Evolutionary conservation across 1,140 invertebrate genomes (phyloP), one percentile per base, ranked within the genome.

Genomic region (Aphis gossypii): DNA sequence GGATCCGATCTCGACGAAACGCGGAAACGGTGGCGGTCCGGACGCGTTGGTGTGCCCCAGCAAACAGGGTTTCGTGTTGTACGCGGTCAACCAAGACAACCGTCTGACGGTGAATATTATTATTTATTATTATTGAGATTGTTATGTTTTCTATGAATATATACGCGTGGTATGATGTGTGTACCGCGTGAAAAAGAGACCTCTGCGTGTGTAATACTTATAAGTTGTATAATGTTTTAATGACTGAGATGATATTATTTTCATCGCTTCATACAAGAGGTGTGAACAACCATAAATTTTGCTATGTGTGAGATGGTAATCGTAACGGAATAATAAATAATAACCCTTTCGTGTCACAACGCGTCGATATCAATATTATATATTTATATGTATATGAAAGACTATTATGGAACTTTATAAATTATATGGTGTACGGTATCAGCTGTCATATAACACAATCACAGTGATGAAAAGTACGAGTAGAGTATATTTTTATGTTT

Each of bases 31-130:
- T 6, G 18, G 48, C 8, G 48, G 23, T 14, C 18, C 9, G n/a
- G 18, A 46, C 23, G 20, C 92, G 18, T 30, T 93, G 9, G 1
- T 93, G 82, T 83, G 92, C 21, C 6, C 92, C n/a, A 83, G 1
- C 35, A 83, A 51, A 83, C 76, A 93, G 7, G 92, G 76, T 11
- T 93, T 93, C 14, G 23, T 93, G 5, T 5, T 93, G 35, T 93
- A 56, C 76, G 41, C 76, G 11, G 46, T 8, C 6, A 25, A 51
- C 44, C 23, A 35, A 1, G 46, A 21, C 2, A 25, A 51, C 21
- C 35, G 30, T 23, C 68, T 93, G 7, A 86, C 82, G n/a, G 92
- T 93, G 6, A 56, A 38, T 25, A 35, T 48, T 3, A 25, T 86
- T 56, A 25, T 11, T 86, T 56, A 25, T 11, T 68, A 18, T n/a